phyloP scores from a whole-genome alignment of 1,140 invertebrate genomes.

The Reticulitermes speratus region DNA sequence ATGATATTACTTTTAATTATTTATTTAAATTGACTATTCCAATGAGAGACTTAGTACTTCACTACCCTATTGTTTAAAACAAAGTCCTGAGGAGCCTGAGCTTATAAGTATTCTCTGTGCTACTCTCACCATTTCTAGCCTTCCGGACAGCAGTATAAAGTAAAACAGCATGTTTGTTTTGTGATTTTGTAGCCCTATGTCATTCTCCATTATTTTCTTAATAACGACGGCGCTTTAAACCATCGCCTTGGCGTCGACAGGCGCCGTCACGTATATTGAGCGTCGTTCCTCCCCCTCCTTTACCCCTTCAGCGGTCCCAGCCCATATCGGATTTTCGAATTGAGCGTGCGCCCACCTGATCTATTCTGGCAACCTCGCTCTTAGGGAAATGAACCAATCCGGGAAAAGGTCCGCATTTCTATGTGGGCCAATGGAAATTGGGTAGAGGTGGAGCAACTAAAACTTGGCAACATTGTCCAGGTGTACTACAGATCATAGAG shows the following conservation, averaged over 20 bases:
- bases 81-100: too few species aligned
- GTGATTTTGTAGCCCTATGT: neutral
- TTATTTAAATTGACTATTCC: too few species aligned
- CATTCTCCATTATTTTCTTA: neutral
- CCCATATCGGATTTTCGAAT: neutral
- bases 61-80: too few species aligned
- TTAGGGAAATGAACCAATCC: slow-evolving; percentile 4
- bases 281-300: neutral
- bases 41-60: too few species aligned
- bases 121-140: too few species aligned
- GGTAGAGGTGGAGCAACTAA: neutral
- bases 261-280: slow-evolving; percentile 13
- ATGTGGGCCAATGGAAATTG: neutral
- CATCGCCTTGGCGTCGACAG: neutral
- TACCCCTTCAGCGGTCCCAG: neutral
- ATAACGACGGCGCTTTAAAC: neutral
- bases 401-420: neutral
- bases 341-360: neutral
- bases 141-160: too few species aligned
- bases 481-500: neutral
- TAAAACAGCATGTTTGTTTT: neutral
- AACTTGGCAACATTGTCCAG: neutral
- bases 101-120: too few species aligned
- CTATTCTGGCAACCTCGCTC: neutral
- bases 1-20: too few species aligned